Evolutionary conservation across 92 coral and sea anemone species (phyloP), one percentile per base, ranked within the genome.

Genomic region (Epizoanthus ramosus): DNA sequence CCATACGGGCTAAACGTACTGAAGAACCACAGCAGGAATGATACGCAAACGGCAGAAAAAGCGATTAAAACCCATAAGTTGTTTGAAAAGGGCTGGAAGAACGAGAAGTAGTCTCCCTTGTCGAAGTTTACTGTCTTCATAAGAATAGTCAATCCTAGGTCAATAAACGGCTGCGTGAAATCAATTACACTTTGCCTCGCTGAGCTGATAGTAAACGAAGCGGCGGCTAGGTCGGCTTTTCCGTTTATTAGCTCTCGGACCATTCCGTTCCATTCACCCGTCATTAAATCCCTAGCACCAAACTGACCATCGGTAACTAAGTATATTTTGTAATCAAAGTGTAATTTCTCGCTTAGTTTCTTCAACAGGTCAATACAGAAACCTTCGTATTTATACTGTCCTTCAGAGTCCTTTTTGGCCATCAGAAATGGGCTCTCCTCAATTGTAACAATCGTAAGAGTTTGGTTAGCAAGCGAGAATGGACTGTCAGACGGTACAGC

Each of bases 1-100:
- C 98, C 98, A 39, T 83, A 93, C 1, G 98, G 98, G 63, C 98
- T 95, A 41, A 95, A 86, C 4, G 94, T 95, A 74, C 98, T 93
- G 85, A 91, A 93, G 18, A 93, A 76, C 92, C 94, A 89, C 58
- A 95, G 65, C 21, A 95, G 47, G 37, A 91, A 80, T 6, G 95
- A 97, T 0, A 95, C 92, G 21, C 86, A 72, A 56, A 91, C 75
- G 59, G 92, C 85, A 14, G 92, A 87, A 1, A 88, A 64, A 16
- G 89, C 93, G 17, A 89, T 91, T 61, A 87, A 76, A 8, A 95
- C 41, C 97, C 98, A 93, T 50, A 95, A 58, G 35, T 89, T 89
- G 13, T 65, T 61, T 13, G 91, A 84, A 52, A 95, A 95, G 0
- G 98, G 98, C 15, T 91, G 84, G 47, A 93, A 87, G 85, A 93